Percentiles rank a stretch among this genome's conserved stretches.
Evolutionary conservation across 2,113 vertebrate genomes (phyloP).

Genomic region (Sphaerodactylus townsendi): DNA sequence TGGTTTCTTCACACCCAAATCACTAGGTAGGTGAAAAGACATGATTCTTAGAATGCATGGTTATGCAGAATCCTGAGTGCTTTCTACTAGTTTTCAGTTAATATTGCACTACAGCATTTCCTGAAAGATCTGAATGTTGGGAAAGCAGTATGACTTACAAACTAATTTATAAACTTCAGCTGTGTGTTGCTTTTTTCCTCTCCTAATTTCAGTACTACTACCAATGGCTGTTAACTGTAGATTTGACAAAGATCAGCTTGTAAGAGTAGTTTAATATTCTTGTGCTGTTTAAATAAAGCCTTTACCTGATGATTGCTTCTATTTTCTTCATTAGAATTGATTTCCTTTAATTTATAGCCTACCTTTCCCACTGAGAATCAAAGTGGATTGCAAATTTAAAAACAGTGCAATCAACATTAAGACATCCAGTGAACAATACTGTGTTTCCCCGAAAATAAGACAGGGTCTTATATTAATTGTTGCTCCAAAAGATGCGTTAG

Average conservation of each 20-base stretch:
- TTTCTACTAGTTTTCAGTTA: background rate
- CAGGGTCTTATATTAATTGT: too few species aligned
- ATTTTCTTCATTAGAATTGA: background rate
- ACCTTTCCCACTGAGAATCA: too few species aligned
- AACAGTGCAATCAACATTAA: too few species aligned
- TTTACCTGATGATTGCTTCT: background rate
- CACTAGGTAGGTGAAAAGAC: slow-evolving; percentile 47
- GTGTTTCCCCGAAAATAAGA: too few species aligned
- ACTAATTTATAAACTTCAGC: slow-evolving; percentile 2
- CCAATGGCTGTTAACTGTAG: slow-evolving; percentile 22
- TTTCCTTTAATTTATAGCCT: too few species aligned
- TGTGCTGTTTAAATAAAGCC: slow-evolving; percentile 52
- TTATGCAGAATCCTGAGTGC: slow-evolving; percentile 9
- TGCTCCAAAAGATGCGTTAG: too few species aligned
- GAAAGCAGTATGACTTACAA: background rate
- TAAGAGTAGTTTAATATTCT: slow-evolving; percentile 6
- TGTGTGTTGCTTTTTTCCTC: background rate
- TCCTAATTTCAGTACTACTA: background rate
- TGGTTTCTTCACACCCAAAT: slow-evolving; percentile 13
- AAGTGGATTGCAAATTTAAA: too few species aligned
- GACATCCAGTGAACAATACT: too few species aligned
- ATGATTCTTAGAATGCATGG: slow-evolving; percentile 21
- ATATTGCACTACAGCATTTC: background rate
- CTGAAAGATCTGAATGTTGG: background rate
- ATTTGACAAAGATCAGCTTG: slow-evolving; percentile 11